phyloP scores from a whole-genome alignment of 2,888 invertebrate species.

The Thumatha senex region DNA sequence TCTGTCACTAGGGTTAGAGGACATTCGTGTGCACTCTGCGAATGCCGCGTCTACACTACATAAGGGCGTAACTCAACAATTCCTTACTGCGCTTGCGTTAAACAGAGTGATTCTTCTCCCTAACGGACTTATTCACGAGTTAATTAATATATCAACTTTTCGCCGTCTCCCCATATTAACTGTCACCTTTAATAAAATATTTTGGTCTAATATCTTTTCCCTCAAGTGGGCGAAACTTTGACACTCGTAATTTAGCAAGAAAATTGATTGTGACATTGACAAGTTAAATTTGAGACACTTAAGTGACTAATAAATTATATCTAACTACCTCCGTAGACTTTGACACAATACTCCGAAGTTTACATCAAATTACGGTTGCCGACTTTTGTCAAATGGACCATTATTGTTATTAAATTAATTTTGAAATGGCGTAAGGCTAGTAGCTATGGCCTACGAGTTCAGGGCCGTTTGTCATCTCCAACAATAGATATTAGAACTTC shows the following conservation, averaged over 20 bases:
- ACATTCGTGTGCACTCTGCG: conserved; percentile 54
- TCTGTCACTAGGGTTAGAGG: conserved; percentile 23
- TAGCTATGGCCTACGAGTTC: too few relatives aligned
- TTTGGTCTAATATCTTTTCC: conserved; percentile 49
- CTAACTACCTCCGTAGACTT: conserved; percentile 39
- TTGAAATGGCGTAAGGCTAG: too few relatives aligned
- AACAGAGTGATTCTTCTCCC: conserved; percentile 75
- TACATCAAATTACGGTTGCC: conserved; percentile 45
- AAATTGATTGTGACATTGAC: conserved; percentile 27
- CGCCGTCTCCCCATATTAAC: conserved; percentile 68
- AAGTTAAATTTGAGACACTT: conserved; percentile 38
- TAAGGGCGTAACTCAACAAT: conserved; percentile 67
- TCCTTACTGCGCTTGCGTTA: conserved; percentile 72
- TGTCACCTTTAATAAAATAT: conserved; percentile 75
- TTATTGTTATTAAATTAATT: too few relatives aligned
- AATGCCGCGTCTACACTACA: conserved; percentile 66
- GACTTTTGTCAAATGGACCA: conserved; percentile 30
- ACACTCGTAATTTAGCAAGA: conserved; percentile 25
- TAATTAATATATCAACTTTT: conserved; percentile 83
- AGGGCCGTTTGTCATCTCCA: too few relatives aligned
- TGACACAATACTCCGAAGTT: conserved; percentile 41
- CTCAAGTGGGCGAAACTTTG: conserved; percentile 22
- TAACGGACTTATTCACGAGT: conserved; percentile 78
- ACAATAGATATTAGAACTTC: too few relatives aligned
- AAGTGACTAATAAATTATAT: conserved; percentile 51